Evolutionary conservation across 2,888 invertebrate species (phyloP).

Genomic region (Mesoligia furuncula): DNA sequence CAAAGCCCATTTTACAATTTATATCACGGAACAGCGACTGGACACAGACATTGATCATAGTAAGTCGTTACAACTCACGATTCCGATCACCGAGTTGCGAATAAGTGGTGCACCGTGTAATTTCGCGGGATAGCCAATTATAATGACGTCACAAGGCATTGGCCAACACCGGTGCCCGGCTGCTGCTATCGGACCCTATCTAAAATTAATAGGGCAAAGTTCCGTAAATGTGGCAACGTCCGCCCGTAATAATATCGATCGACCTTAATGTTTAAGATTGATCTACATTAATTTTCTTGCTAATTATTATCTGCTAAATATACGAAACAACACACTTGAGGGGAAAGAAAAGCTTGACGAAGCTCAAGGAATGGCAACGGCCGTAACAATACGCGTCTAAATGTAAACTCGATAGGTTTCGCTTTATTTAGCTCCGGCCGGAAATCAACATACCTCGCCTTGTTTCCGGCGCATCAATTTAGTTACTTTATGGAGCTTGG

Average conservation of each 20-base stretch:
- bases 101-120: conserved; percentile 69
- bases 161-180: conserved; percentile 59
- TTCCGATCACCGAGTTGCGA: conserved; percentile 64
- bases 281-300: conserved; percentile 53
- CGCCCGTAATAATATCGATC: conserved; percentile 52
- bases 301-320: conserved; percentile 39
- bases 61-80: conserved; percentile 60
- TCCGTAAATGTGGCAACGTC: conserved; percentile 74
- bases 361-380: conserved; percentile 37
- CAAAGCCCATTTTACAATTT: conserved; percentile 51
- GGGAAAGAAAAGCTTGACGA: conserved; percentile 34
- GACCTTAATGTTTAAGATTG: conserved; percentile 56
- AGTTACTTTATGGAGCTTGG: conserved; percentile 10
- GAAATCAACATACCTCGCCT: conserved; percentile 41
- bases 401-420: conserved; percentile 39
- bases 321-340: conserved; percentile 2
- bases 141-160: conserved; percentile 70
- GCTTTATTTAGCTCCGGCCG: conserved; percentile 39
- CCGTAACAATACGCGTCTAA: conserved; percentile 31
- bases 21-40: conserved; percentile 54
- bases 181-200: conserved; percentile 69
- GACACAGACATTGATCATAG: conserved; percentile 56
- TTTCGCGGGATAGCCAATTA: conserved; percentile 71
- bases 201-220: conserved; percentile 77
- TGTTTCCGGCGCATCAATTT: conserved; percentile 38